phyloP scores from a whole-genome alignment of 2,888 invertebrate species.

The Sylvicola fuscatus region DNA sequence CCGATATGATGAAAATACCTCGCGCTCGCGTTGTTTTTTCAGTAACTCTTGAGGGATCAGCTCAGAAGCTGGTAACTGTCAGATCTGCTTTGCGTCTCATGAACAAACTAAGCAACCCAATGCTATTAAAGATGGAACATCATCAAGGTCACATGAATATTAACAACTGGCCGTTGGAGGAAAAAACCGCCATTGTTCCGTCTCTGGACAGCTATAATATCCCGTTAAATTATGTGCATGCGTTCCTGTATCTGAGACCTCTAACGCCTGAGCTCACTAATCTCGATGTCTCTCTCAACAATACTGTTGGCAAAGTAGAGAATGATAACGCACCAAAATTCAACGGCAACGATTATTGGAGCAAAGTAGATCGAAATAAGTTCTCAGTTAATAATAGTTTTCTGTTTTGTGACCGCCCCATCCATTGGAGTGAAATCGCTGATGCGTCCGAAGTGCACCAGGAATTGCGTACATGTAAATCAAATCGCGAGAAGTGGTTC shows the following conservation, averaged over 20 bases:
- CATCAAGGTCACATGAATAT: slow-evolving; percentile 8
- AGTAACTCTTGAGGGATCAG: slow-evolving; percentile 80
- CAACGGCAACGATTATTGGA: slow-evolving; percentile 38
- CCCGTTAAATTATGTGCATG: slow-evolving; percentile 54
- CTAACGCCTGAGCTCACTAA: slow-evolving; percentile 11
- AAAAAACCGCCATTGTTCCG: slow-evolving; percentile 23
- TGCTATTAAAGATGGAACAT: slow-evolving; percentile 48
- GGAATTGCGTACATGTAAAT: slow-evolving; percentile 16
- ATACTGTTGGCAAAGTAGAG: background rate
- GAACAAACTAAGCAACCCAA: slow-evolving; percentile 51
- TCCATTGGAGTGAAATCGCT: slow-evolving; percentile 17
- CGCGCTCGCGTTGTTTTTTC: slow-evolving; percentile 75
- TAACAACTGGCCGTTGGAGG: slow-evolving; percentile 13
- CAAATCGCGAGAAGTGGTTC: slow-evolving; percentile 15
- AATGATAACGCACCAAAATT: slow-evolving; percentile 19
- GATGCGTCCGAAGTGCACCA: slow-evolving; percentile 12
- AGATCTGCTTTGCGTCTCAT: slow-evolving; percentile 69
- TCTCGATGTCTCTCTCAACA: background rate
- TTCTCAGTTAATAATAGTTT: slow-evolving; percentile 10
- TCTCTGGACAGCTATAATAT: slow-evolving; percentile 45
- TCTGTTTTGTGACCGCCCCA: slow-evolving; percentile 18
- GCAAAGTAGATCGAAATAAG: slow-evolving; percentile 28
- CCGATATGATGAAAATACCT: slow-evolving; percentile 10
- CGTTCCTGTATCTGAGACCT: slow-evolving; percentile 57
- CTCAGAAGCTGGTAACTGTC: slow-evolving; percentile 80